Evolutionary conservation across 1,140 invertebrate genomes (phyloP), one percentile per base, ranked within the genome.

Genomic region (Rhyzopertha dominica): DNA sequence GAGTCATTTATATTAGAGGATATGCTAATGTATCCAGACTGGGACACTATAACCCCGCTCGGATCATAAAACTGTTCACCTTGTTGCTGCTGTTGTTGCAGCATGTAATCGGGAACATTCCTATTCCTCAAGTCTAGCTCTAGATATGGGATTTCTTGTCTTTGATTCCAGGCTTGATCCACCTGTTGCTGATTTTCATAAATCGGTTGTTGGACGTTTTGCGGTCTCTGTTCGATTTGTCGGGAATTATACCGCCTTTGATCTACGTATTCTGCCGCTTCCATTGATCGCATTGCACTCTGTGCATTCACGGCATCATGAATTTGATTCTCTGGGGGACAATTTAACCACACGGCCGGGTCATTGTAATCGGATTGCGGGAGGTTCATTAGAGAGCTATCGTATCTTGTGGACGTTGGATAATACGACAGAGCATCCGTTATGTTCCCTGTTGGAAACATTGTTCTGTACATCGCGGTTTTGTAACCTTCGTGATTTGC

Each of bases 1-100:
- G 74, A 69, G 43, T 62, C 54, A 22, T 74, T 68, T 14, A 81
- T 71, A 59, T 84, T 80, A 13, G 78, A 71, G 2, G 82, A 74
- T 49, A 87, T 87, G 14, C 82, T 85, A 36, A 88, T 77, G 58
- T 87, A 88, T n/a, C 85, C 85, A 4, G 84, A 84, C 58, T 87
- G 82, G 1, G 84, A 85, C n/a, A 87, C 83, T 45, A 86, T 78
- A 3, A 86, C 75, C 35, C 75, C 78, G 43, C 75, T 77, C 2
- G 74, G 54, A 36, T 78, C 73, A 42, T 74, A 77, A 43, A 68
- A 74, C 16, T 53, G 48, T 41, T 56, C 49, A 18, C 50, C 52
- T 1, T 30, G 48, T 14, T 44, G 53, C 18, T 58, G 43, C 16
- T 52, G 44, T 51, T 63, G 65, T 46, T 66, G 63, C 35, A 61